Base-by-base conservation (phyloP, 1,140 invertebrate species). In the Delia radicum region DNA sequence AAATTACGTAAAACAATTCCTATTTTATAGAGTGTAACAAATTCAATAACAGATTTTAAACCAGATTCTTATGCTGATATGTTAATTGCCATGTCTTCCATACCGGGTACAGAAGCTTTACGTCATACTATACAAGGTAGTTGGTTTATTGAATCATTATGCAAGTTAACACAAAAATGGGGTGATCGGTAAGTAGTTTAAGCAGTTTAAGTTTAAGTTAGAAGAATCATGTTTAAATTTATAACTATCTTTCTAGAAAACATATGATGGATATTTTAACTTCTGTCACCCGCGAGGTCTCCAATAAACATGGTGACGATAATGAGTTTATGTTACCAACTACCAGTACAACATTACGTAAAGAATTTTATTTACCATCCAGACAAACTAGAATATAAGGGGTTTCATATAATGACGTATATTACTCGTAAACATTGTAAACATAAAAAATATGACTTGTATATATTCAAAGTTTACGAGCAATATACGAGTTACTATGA, bases 121-220 rank as follows among this genome's bases (percentile, higher is more conserved):
- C 79, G 85, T 6, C 82, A 86, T 48, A 85, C 78, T 7, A 37
- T 77, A 5, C n/a, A 67, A 0, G 85, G 85, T 29, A 84, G 80
- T 63, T 86, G 85, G 85, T 86, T 86, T 29, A 82, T 86, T 26
- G 82, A 86, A 65, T 75, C 79, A 8, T 69, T 86, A 2, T 85
- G 82, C 73, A 78, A 82, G 15, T 71, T 76, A 15, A 77, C 84
- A 0, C 48, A 63, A 0, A 21, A 78, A 18, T 55, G 80, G 63
- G 79, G 80, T 0, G 74, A 61, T 42, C 78, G 78, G 83, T 85
- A 73, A 79, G 71, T 33, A 7, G 4, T 21, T 21, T 21, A 37
- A 27, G 13, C n/a, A n/a, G 0, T 28, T 21, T 29, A 3, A n/a
- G 27, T 31, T n/a, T 69, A 21, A 62, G 21, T 10, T 62, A 1